Conservation (phyloP, 2,113 vertebrate genomes). For the Isurus oxyrinchus region DNA sequence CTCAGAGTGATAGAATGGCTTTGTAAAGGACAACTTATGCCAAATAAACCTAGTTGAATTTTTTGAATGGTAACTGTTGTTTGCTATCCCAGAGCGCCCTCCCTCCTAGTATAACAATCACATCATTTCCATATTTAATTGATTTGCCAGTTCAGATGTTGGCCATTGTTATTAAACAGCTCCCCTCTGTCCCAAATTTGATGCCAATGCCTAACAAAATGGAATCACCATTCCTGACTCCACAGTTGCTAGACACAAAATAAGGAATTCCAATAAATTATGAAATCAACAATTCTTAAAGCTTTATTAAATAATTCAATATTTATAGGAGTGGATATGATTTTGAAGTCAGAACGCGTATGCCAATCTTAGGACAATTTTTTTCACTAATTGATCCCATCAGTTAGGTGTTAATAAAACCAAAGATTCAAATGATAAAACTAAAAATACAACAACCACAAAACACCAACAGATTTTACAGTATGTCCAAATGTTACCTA, state of each 20-base stretch:
- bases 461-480: neutral
- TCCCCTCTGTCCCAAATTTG: too few relatives aligned
- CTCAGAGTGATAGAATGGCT: neutral
- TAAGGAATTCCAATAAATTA: too few relatives aligned
- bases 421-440: neutral
- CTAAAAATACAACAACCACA: neutral
- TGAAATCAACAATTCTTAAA: neutral
- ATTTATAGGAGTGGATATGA: neutral
- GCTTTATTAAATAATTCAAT: neutral
- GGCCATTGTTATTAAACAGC: too few relatives aligned
- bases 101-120: too few relatives aligned
- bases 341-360: neutral
- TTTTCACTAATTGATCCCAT: neutral
- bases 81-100: too few relatives aligned
- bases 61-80: neutral
- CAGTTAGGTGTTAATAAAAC: neutral
- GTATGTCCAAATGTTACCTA: neutral
- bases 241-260: too few relatives aligned
- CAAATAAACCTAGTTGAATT: neutral
- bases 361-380: neutral
- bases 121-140: too few relatives aligned
- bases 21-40: neutral
- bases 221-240: too few relatives aligned
- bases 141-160: too few relatives aligned
- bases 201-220: too few relatives aligned